Base-by-base conservation (phyloP, 2,888 invertebrate species). In the Silvanus unidentatus region DNA sequence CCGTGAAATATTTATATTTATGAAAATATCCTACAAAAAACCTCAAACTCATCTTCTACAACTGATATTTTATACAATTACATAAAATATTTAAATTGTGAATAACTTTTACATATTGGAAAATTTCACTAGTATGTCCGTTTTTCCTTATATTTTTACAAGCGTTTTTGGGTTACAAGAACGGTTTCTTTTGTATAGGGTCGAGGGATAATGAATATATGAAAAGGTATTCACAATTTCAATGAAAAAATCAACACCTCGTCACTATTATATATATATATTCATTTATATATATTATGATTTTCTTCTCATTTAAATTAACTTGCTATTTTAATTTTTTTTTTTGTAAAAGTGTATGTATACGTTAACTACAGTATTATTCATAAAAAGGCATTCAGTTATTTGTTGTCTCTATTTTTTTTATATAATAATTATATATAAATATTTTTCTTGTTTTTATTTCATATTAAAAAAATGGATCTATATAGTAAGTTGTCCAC, bases 1-100 rank as follows among this genome's bases (percentile, higher is more conserved):
- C 67, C 67, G 68, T 70, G 69, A 70, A 70, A 68, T 68, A 69
- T 70, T 71, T 70, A 70, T 71, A 70, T 70, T 70, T 71, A 71
- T 69, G 70, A 70, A 71, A 70, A 70, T 70, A 71, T 70, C 66
- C 70, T 70, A 71, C 71, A 70, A 71, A 55, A 66, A 70, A 69
- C 70, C 68, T 68, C 66, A 66, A 70, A 71, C 66, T 70, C 66
- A 69, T 68, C 57, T 59, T 62, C 64, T 70, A 70, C 69, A 67
- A 69, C 64, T 68, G 66, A 69, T 67, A 65, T 62, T 65, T 66
- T 65, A 65, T 68, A 68, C 67, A 68, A 60, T 65, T 55, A 65
- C 64, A 65, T 62, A 59, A 58, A 47, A 40, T 44, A 13, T 47
- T 43, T 51, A 55, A 59, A 65, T 62, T 48, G 58, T 63, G 63